Conservation (phyloP, 2,113 vertebrate genomes). For the Nothoprocta perdicaria region DNA sequence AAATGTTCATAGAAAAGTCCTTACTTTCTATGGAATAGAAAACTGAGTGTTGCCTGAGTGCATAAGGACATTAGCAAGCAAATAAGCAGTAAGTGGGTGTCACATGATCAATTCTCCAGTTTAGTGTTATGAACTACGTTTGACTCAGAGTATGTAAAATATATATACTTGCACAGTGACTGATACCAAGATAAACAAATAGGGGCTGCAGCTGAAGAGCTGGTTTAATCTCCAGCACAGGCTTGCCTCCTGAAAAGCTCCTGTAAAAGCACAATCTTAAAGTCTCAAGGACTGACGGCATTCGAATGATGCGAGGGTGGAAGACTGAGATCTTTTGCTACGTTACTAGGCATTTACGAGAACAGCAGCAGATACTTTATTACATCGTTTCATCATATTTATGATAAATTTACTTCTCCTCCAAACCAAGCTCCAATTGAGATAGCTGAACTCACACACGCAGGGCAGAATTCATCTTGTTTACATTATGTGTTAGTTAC, state of each 20-base stretch:
- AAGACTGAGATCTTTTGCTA: neutral
- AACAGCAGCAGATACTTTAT: conserved; percentile 4
- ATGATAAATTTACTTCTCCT: neutral
- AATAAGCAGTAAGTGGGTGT: neutral
- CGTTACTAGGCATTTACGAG: conserved; percentile 13
- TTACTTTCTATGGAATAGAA: neutral
- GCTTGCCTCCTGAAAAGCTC: neutral
- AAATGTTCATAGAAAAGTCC: neutral
- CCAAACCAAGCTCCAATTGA: neutral
- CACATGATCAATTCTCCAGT: neutral
- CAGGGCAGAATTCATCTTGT: neutral
- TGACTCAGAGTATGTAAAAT: neutral
- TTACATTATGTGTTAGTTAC: neutral
- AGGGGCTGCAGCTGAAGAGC: neutral
- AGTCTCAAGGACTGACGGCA: neutral
- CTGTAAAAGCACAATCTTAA: conserved; percentile 28
- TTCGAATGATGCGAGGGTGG: neutral
- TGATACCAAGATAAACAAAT: neutral
- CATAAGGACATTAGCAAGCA: conserved; percentile 1
- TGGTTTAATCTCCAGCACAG: neutral
- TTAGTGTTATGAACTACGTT: neutral
- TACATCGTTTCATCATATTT: conserved; percentile 4
- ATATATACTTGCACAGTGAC: neutral
- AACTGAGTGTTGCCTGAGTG: neutral
- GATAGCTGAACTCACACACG: conserved; percentile 1